A percentile compares a stretch with the other conserved stretches of the same genome.
phyloP scores from a whole-genome alignment of 2,113 vertebrate species.

The Phyllopteryx taeniolatus region DNA sequence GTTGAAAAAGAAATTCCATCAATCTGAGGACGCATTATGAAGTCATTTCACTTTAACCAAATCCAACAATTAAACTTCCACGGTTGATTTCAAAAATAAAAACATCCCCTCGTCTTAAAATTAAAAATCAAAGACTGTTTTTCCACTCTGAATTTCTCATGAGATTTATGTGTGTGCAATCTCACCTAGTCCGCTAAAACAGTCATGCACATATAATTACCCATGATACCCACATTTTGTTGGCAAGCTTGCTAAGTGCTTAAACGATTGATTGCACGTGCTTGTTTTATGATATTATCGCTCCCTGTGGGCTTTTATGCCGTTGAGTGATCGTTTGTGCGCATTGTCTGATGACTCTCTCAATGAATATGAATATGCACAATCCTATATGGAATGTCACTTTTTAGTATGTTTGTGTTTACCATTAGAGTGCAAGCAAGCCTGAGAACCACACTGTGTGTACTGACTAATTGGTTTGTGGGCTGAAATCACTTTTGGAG shows the following conservation, averaged over 20 bases:
- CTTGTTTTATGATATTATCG: conserved; percentile 19
- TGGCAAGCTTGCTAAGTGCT: neutral
- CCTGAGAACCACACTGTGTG: neutral
- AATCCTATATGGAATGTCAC: neutral
- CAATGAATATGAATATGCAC: conserved; percentile 3
- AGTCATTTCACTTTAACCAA: too few relatives aligned
- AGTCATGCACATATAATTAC: too few relatives aligned
- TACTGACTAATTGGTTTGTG: conserved; percentile 23
- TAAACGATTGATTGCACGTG: conserved; percentile 25
- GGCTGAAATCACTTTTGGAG: conserved; percentile 38
- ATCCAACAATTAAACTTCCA: too few relatives aligned
- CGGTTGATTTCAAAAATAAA: too few relatives aligned
- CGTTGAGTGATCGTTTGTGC: conserved; percentile 8
- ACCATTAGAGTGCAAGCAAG: conserved; percentile 13
- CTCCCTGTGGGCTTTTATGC: conserved; percentile 16
- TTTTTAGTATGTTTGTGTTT: neutral
- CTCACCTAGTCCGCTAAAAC: too few relatives aligned
- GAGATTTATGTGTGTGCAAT: too few relatives aligned
- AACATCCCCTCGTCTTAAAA: too few relatives aligned
- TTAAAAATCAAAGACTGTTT: too few relatives aligned
- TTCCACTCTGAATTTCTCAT: too few relatives aligned
- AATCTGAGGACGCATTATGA: too few relatives aligned
- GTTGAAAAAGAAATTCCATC: too few relatives aligned
- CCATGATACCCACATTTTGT: neutral
- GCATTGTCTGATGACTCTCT: neutral